A percentile compares a stretch with the other conserved stretches of the same genome.
Conservation (phyloP, 2,113 vertebrate species). For the Himantopus leucocephalus region DNA sequence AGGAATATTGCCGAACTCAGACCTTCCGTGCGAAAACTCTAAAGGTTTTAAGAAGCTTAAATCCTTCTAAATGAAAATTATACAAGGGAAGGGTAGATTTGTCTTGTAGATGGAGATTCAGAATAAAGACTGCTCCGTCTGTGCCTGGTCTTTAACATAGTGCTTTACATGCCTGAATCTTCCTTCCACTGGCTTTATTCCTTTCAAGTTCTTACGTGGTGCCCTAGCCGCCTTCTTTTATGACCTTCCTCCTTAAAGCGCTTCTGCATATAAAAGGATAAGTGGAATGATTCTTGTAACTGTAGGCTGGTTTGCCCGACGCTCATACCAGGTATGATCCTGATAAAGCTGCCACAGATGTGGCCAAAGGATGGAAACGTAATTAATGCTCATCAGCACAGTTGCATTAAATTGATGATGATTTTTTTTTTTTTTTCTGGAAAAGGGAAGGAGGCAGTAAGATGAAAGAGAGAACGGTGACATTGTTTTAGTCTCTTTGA, state of each 20-base stretch:
- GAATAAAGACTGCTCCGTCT: constrained; percentile 49
- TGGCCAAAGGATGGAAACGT: not conserved
- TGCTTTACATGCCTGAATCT: constrained; percentile 57
- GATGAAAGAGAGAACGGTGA: not conserved
- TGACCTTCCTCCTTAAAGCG: constrained; percentile 42
- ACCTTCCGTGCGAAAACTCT: not conserved
- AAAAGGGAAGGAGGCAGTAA: not conserved
- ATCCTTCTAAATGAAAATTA: constrained; percentile 71
- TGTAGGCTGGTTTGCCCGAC: not conserved
- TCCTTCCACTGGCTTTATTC: constrained; percentile 56
- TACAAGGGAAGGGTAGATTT: constrained; percentile 64
- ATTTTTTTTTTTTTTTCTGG: not conserved
- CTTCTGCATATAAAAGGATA: constrained; percentile 54
- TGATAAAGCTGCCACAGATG: not conserved
- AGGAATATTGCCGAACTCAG: not conserved
- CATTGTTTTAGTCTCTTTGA: not conserved
- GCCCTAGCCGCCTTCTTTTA: constrained; percentile 30
- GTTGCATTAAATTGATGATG: not conserved
- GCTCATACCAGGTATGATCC: not conserved
- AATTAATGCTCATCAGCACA: not conserved
- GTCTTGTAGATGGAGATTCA: constrained; percentile 62
- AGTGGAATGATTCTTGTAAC: constrained; percentile 23
- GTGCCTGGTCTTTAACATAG: constrained; percentile 48
- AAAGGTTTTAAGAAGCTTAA: constrained; percentile 71
- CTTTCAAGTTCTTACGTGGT: constrained; percentile 32